Conservation (phyloP, 2,113 vertebrate species). For the Microcebus jonahi region DNA sequence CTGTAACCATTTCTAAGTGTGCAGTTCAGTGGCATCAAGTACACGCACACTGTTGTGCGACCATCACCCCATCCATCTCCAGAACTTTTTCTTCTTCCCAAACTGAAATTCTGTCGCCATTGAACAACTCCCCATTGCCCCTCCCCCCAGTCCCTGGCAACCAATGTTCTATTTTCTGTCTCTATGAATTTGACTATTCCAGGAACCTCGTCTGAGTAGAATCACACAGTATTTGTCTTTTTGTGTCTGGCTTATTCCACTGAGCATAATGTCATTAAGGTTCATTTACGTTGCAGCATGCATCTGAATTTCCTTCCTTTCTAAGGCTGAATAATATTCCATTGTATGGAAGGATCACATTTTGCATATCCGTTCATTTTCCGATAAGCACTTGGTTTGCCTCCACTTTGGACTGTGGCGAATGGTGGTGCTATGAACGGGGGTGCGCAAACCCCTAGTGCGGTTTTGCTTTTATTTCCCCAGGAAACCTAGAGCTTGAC, state of each 20-base stretch:
- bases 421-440: not conserved
- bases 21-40: not conserved
- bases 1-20: not conserved
- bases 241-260: no score
- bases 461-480: not conserved
- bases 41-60: not conserved
- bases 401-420: not conserved
- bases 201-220: not conserved
- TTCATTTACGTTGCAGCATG: not conserved
- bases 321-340: not conserved
- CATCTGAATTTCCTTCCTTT: not conserved
- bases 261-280: no score
- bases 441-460: not conserved
- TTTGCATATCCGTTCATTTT: not conserved
- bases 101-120: not conserved
- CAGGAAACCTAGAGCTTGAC: not conserved
- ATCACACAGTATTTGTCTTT: not conserved
- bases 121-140: not conserved
- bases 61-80: not conserved
- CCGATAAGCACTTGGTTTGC: not conserved
- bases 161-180: not conserved
- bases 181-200: no score
- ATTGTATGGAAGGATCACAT: rapidly evolving
- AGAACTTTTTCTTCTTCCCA: not conserved
- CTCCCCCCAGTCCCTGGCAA: not conserved